phyloP scores from a whole-genome alignment of 2,797 vertebrate genomes.

The Bovichtus variegatus region DNA sequence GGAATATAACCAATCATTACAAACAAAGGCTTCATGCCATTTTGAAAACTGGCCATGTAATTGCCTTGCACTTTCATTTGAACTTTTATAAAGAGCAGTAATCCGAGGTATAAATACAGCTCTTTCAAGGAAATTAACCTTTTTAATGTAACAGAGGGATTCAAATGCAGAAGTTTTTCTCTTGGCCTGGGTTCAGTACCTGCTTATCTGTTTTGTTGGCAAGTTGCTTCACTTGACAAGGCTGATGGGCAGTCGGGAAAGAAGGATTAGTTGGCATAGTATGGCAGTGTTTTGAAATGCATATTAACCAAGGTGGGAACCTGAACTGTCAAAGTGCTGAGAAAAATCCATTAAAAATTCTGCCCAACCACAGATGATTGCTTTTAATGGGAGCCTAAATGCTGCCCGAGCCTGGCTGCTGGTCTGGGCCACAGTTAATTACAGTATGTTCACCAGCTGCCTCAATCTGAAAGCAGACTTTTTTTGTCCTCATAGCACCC shows the following conservation, averaged over 20 bases:
- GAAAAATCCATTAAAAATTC: constrained; percentile 71
- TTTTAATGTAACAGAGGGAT: constrained; percentile 27
- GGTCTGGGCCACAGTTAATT: constrained; percentile 79
- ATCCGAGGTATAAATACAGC: constrained; percentile 27
- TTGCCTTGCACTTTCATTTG: constrained; percentile 20
- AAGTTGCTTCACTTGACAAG: constrained; percentile 32
- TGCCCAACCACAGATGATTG: constrained; percentile 69
- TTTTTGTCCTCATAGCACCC: constrained; percentile 23
- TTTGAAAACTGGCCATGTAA: constrained; percentile 34
- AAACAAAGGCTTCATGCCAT: constrained; percentile 33
- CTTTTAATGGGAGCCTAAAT: constrained; percentile 81
- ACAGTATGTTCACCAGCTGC: constrained; percentile 76
- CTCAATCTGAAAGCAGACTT: constrained; percentile 59
- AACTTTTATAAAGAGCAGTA: constrained; percentile 33
- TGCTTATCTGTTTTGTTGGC: constrained; percentile 28
- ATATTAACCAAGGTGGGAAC: constrained; percentile 52
- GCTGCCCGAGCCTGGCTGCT: constrained; percentile 70
- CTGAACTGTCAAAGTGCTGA: constrained; percentile 60
- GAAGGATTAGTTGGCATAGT: constrained; percentile 30
- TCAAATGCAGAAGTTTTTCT: constrained; percentile 18
- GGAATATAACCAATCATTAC: constrained; percentile 28
- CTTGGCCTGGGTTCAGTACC: constrained; percentile 23
- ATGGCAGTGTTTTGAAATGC: constrained; percentile 60
- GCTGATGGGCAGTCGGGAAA: constrained; percentile 38
- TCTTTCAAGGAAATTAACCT: constrained; percentile 47